Base-by-base conservation (phyloP, 2,797 vertebrate species). In the Hylomyscus alleni region DNA sequence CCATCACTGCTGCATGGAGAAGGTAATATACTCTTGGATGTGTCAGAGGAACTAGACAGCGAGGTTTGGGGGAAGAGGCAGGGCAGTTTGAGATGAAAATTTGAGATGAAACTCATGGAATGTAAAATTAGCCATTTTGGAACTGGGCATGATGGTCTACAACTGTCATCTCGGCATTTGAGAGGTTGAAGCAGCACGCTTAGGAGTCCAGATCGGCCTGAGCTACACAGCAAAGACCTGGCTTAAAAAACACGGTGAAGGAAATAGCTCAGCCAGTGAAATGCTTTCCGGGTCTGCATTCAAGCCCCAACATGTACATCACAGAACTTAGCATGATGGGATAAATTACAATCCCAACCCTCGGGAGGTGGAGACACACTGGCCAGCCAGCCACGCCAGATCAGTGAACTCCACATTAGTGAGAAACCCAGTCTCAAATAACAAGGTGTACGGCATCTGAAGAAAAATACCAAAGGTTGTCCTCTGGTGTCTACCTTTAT, bases 1-100 rank as follows among this genome's bases (percentile, higher is more conserved):
- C 99, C 99, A 0, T 99, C 99, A 29, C 98, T 99, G 96, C 98
- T 99, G 60, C 99, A 99, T 2, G 99, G 99, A 98, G 99, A 99
- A 99, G 99, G 99, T 99, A 99, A 2, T 4, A 1, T 17, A 8
- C 20, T 40, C 75, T 77, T 19, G 12, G 19, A 10, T 6, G 60
- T 9, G 7, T n/a, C 4, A 40, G 29, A 37, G 50, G 82, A 52
- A 20, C 22, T n/a, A 19, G 86, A 47, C 54, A 31, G 26, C 10
- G 3, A 72, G 24, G n/a, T 31, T 58, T 56, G 56, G 8, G 17
- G 31, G 65, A 34, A 4, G 34, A 37, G 80, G 40, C 20, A 9
- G 47, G 12, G 19, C 20, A 10, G 44, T 69, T 69, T n/a, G n/a
- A n/a, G n/a, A n/a, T n/a, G n/a, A n/a, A 26, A 69, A 69, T 69